Percentiles rank a stretch among this genome's conserved stretches.
phyloP scores from a whole-genome alignment of 2,797 vertebrate species.

The Sebastes oblongus region DNA sequence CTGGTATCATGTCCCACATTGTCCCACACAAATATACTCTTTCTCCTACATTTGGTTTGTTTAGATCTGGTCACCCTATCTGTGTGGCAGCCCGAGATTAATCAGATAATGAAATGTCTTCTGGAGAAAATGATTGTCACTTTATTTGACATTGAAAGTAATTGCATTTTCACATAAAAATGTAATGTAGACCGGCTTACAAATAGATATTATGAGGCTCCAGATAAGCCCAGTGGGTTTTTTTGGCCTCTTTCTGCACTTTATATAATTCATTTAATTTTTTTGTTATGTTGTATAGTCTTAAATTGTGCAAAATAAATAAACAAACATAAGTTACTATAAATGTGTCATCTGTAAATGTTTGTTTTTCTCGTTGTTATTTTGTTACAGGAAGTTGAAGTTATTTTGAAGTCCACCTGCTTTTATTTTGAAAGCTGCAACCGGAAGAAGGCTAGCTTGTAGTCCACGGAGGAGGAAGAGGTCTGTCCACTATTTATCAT shows the following conservation, averaged over 20 bases:
- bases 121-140: background rate
- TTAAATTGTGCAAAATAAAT: no score
- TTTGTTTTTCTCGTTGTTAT: background rate
- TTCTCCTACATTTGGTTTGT: no score
- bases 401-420: background rate
- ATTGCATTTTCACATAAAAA: background rate
- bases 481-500: conserved; percentile 9
- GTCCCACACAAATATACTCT: no score
- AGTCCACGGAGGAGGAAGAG: conserved; percentile 22
- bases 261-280: no score
- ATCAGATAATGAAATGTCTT: background rate
- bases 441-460: conserved; percentile 18
- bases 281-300: no score
- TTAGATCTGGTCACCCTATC: background rate
- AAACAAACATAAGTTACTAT: background rate
- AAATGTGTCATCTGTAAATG: background rate
- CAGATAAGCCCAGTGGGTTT: no score
- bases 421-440: conserved; percentile 57
- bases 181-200: no score
- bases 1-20: accelerated
- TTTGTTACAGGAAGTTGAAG: conserved; percentile 4
- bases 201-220: no score
- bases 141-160: background rate
- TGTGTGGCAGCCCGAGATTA: background rate
- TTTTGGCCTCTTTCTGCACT: no score